Base-by-base conservation (phyloP, 2,888 invertebrate genomes). In the Mylabris sibirica region DNA sequence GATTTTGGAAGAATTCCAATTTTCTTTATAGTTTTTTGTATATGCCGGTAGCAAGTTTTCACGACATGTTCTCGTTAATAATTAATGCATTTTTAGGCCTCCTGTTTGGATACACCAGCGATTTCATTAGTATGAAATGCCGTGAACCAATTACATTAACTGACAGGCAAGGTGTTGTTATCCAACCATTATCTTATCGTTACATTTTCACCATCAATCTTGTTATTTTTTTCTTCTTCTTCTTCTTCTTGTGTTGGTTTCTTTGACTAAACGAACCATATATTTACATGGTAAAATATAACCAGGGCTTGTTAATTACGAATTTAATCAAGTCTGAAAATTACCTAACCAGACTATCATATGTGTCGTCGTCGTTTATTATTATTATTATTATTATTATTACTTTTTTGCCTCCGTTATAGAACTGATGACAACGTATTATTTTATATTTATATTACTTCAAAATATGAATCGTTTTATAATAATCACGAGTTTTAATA, bases 161-260 rank as follows among this genome's bases (percentile, higher is more conserved):
- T 30, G 60, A 26, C 59, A 14, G 60, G 41, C 53, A 30, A 65
- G 69, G 69, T 63, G 65, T 69, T 69, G 69, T 69, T 69, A 69
- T 66, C 66, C 64, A 44, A 63, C 66, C 30, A 69, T 69, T 69
- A 69, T 69, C 69, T 69, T 69, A 69, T 69, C 69, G 59, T 69
- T 69, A 69, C 69, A 69, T 69, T 66, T 69, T 69, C 64, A 61
- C 64, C 69, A 69, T 69, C 61, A 66, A 69, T 69, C 69, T 60
- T 61, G 41, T 60, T 22, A 63, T 68, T 61, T 65, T 57, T 53
- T n/a, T 17, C 8, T n/a, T 44, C 14, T 3, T 38, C 1, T 38
- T 38, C n/a, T n/a, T n/a, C n/a, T n/a, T n/a, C n/a, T n/a, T 44
- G 2, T 44, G n/a, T 17, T n/a, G 44, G n/a, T 17, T 17, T n/a